Conservation (phyloP, 2,113 vertebrate species). For the Rhinopomastus cyanomelas region DNA sequence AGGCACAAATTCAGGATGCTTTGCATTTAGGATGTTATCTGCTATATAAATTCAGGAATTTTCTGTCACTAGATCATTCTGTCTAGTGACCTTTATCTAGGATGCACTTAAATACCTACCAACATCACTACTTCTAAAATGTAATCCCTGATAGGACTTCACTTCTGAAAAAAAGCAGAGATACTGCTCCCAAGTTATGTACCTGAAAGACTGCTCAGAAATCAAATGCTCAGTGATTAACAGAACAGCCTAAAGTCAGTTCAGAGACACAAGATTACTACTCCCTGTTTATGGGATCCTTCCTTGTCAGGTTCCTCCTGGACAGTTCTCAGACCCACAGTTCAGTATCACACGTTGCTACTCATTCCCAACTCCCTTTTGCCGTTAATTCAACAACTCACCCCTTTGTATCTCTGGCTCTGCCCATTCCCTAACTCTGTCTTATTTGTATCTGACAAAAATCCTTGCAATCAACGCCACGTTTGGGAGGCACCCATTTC, state of each 20-base stretch:
- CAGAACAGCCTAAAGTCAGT: neutral
- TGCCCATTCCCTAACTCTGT: neutral
- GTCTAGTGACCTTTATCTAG: neutral
- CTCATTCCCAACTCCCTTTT: neutral
- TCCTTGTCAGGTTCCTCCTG: neutral
- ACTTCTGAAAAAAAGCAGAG: neutral
- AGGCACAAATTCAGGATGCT: neutral
- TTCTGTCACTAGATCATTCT: neutral
- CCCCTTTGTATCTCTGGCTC: neutral
- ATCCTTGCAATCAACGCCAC: neutral
- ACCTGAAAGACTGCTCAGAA: neutral
- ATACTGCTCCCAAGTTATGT: neutral
- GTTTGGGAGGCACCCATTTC: neutral
- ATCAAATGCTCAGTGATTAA: neutral
- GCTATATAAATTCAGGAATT: neutral
- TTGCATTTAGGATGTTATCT: neutral
- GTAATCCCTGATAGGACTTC: neutral
- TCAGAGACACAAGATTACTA: neutral
- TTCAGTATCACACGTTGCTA: neutral
- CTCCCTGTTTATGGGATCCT: neutral
- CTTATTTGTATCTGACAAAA: too few relatives aligned
- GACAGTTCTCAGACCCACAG: neutral
- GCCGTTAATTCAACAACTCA: neutral
- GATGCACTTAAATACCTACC: rapidly evolving
- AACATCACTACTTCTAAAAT: neutral